Evolutionary conservation across 2,797 vertebrate genomes (phyloP).

Genomic region (Pogonophryne albipinna): DNA sequence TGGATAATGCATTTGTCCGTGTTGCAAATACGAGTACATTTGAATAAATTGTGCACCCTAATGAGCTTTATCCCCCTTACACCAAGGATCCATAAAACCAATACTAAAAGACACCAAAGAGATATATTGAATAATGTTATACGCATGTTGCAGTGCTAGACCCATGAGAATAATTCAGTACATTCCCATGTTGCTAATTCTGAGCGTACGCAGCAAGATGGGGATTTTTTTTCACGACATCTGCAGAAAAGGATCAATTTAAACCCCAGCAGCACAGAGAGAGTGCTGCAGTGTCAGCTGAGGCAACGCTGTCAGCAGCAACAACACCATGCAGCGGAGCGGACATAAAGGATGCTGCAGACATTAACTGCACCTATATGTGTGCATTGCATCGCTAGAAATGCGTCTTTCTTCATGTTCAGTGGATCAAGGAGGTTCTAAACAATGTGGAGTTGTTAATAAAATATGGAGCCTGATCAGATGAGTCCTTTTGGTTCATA

Average conservation of each 20-base stretch:
- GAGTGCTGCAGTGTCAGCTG: conserved; percentile 38
- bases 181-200: not conserved
- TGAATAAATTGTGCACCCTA: too few relatives aligned
- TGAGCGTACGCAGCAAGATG: conserved; percentile 7
- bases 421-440: too few relatives aligned
- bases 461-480: too few relatives aligned
- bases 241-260: conserved; percentile 9
- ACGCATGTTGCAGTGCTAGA: not conserved
- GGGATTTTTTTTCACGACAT: not conserved
- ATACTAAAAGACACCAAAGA: not conserved
- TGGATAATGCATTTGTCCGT: too few relatives aligned
- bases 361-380: conserved; percentile 49
- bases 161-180: not conserved
- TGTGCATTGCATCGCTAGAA: conserved; percentile 16
- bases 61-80: not conserved
- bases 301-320: conserved; percentile 1
- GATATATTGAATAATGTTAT: not conserved
- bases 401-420: not conserved
- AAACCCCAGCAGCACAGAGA: conserved; percentile 9
- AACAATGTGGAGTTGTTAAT: too few relatives aligned
- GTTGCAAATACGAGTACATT: too few relatives aligned
- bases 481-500: too few relatives aligned
- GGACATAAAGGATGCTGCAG: conserved; percentile 43
- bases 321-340: conserved; percentile 43
- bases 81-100: not conserved